Evolutionary conservation across 2,888 invertebrate genomes (phyloP), one percentile per base, ranked within the genome.

Genomic region (Agonopterix arenella): DNA sequence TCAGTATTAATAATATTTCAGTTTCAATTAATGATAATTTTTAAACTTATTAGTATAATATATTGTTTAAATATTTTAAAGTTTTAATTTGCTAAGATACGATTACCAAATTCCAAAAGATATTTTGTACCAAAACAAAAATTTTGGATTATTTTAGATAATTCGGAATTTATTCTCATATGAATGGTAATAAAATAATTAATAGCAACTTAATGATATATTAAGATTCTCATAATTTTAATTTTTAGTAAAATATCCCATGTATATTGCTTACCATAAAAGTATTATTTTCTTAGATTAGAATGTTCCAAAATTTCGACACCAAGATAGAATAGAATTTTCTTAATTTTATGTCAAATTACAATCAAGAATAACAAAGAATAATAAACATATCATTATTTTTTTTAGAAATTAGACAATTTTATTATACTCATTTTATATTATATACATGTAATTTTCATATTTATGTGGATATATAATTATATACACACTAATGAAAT

Each of bases 351-450:
- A 55, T 28, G 5, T 28, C 5, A 28, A 57, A 52, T 56, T 51
- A 44, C 63, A 76, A 84, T 77, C 82, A 83, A 84, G 82, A 80
- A 80, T 83, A 79, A 74, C 68, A 68, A 76, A 76, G 84, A 85
- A 84, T 84, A 75, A 66, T 54, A n/a, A 69, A 84, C 85, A 86
- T 86, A 86, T 86, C 86, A 84, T 70, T 68, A 54, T 67, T 52
- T 55, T 42, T n/a, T 53, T 40, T 36, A 45, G 11, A 44, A 47
- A 47, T 42, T 49, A 44, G 46, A 7, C 28, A 28, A 5, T 28
- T 28, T 28, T 28, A 28, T 52, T 40, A 40, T 40, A n/a, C 40
- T 40, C 28, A 28, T 5, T 28, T 28, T 28, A 28, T 28, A 28
- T 5, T 7, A 28, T 28, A 28, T 7, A 28, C 5, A 28, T 28